Conservation (phyloP, 2,113 vertebrate genomes). For the Pollachius pollachius region DNA sequence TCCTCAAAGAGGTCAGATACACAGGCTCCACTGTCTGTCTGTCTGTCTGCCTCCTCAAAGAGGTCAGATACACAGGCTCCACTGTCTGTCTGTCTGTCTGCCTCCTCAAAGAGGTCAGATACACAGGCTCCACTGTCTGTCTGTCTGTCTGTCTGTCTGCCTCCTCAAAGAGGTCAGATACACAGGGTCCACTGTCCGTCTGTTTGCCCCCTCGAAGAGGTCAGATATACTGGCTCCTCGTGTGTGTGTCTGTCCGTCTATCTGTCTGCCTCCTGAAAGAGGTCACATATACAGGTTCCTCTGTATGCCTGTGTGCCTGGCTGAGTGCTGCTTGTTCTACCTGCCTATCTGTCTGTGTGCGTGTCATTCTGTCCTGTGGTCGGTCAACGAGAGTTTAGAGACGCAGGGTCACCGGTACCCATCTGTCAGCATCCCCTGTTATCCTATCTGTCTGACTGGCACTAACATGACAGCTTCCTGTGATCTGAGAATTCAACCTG, state of each 20-base stretch:
- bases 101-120: background rate
- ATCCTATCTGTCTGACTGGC: background rate
- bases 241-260: slow-evolving; percentile 26
- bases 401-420: no score
- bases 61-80: background rate
- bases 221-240: background rate
- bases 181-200: background rate
- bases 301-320: background rate
- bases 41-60: background rate
- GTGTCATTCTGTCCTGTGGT: no score
- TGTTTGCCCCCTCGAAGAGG: background rate
- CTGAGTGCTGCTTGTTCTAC: background rate
- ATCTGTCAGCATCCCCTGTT: no score
- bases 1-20: slow-evolving; percentile 87
- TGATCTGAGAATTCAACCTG: background rate
- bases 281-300: no score
- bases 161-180: slow-evolving; percentile 88
- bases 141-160: slow-evolving; percentile 6
- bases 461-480: no score
- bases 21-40: background rate
- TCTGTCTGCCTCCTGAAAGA: background rate
- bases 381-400: no score
- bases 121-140: background rate
- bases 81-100: slow-evolving; percentile 28
- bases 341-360: background rate